Evolutionary conservation across 53 echinoderm and acorn worm species (phyloP).

Genomic region (Echinarachnius parma): DNA sequence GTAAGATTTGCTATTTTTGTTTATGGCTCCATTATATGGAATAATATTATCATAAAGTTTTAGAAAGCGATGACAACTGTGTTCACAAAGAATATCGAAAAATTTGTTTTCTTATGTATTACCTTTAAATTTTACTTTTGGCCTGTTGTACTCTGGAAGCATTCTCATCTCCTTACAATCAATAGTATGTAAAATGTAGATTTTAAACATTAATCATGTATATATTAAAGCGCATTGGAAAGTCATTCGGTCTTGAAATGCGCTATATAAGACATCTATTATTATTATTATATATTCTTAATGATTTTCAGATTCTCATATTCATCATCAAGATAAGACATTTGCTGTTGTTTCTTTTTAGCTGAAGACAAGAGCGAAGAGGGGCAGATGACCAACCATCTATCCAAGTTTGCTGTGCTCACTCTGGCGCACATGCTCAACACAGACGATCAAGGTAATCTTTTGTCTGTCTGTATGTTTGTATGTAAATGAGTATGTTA

Average conservation of each 20-base stretch:
- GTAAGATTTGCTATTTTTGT: no score
- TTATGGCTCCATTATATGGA: no score
- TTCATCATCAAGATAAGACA: background rate
- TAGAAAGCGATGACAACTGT: no score
- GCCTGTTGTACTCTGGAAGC: background rate
- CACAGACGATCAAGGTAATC: constrained; percentile 24
- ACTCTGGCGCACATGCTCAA: constrained; percentile 38
- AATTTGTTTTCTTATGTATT: no score
- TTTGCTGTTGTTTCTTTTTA: no score
- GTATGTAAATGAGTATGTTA: background rate
- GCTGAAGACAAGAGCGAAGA: constrained; percentile 36
- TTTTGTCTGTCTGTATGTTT: background rate
- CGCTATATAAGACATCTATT: background rate
- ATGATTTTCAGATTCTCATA: background rate
- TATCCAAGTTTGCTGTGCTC: constrained; percentile 41
- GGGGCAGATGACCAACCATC: constrained; percentile 34
- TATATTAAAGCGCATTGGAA: background rate
- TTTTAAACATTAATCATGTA: background rate
- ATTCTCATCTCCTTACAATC: background rate
- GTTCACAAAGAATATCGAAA: no score
- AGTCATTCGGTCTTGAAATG: background rate
- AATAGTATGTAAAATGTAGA: background rate
- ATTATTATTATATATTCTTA: background rate
- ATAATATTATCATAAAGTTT: no score
- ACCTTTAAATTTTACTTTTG: no score